A percentile compares a stretch with the other conserved stretches of the same genome.
Conservation (phyloP, 1,140 invertebrate genomes). For the Solenopsis invicta region DNA sequence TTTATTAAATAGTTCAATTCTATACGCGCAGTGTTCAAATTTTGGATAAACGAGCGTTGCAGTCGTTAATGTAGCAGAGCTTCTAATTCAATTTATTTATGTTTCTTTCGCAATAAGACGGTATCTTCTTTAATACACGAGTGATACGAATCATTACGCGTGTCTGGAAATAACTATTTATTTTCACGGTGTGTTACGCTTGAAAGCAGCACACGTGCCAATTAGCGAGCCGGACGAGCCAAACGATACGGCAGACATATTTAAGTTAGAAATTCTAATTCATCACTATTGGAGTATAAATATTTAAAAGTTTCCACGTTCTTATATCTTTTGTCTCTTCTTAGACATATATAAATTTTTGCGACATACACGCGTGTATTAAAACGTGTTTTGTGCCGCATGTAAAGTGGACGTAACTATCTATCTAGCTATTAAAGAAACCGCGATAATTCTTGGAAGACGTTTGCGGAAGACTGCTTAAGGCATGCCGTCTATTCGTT, state of each 20-base stretch:
- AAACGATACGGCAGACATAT: conserved; percentile 1
- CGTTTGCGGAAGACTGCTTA: conserved; percentile 7
- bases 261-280: conserved; percentile 16
- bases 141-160: conserved; percentile 23
- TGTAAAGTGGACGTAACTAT: conserved; percentile 11
- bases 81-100: not conserved
- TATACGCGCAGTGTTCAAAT: not conserved
- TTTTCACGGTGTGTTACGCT: conserved; percentile 29
- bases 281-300: not conserved
- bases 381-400: not conserved
- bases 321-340: not conserved
- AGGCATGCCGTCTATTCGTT: conserved; percentile 9
- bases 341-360: not conserved
- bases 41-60: not conserved
- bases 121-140: not conserved
- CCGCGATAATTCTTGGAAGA: conserved; percentile 14
- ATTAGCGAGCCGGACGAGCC: conserved; percentile 17
- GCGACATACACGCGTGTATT: not conserved
- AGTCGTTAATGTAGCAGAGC: not conserved
- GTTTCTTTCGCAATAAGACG: not conserved
- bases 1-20: conserved; percentile 5
- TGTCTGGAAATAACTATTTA: conserved; percentile 59
- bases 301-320: conserved; percentile 17
- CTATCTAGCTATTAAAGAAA: conserved; percentile 40
- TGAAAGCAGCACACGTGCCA: conserved; percentile 23